A percentile compares a stretch with the other conserved stretches of the same genome.
Conservation (phyloP, 2,888 invertebrate genomes). For the Megamerina dolium region DNA sequence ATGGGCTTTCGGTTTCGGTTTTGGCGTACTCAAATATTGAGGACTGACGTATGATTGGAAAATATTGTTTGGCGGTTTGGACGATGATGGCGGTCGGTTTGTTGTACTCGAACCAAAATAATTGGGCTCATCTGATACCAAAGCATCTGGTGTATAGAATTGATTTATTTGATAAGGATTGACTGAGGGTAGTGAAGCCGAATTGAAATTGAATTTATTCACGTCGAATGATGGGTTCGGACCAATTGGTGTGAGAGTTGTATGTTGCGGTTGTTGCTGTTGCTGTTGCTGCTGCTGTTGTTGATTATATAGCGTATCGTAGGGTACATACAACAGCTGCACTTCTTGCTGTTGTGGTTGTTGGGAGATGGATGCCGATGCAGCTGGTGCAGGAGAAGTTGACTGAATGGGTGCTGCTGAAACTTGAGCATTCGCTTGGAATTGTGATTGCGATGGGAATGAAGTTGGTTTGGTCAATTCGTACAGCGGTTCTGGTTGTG, state of each 20-base stretch:
- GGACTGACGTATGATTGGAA: slow-evolving; percentile 36
- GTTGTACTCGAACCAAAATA: slow-evolving; percentile 34
- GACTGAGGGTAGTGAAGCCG: slow-evolving; percentile 38
- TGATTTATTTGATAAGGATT: slow-evolving; percentile 51
- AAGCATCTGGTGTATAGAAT: slow-evolving; percentile 45
- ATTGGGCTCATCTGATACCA: slow-evolving; percentile 26
- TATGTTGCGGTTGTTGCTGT: too few relatives aligned
- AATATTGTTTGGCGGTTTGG: slow-evolving; percentile 34
- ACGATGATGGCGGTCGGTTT: slow-evolving; percentile 41
- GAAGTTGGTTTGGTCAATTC: slow-evolving; percentile 31
- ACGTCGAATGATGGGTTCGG: slow-evolving; percentile 30
- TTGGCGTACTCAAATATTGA: slow-evolving; percentile 51
- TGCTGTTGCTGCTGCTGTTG: slow-evolving; percentile 25
- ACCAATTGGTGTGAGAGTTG: too few relatives aligned
- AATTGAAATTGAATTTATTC: slow-evolving; percentile 37
- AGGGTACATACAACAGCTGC: slow-evolving; percentile 74
- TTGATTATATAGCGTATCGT: slow-evolving; percentile 62
- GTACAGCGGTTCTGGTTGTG: slow-evolving; percentile 28
- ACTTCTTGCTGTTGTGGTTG: slow-evolving; percentile 56
- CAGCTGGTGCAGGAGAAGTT: slow-evolving; percentile 22
- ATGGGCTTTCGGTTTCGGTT: slow-evolving; percentile 64
- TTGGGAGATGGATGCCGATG: slow-evolving; percentile 14
- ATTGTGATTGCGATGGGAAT: slow-evolving; percentile 24
- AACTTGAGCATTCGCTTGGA: slow-evolving; percentile 14
- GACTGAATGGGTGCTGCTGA: slow-evolving; percentile 7